Conservation (phyloP, 35 echinoderm and acorn worm genomes). For the Strongylocentrotus purpuratus region DNA sequence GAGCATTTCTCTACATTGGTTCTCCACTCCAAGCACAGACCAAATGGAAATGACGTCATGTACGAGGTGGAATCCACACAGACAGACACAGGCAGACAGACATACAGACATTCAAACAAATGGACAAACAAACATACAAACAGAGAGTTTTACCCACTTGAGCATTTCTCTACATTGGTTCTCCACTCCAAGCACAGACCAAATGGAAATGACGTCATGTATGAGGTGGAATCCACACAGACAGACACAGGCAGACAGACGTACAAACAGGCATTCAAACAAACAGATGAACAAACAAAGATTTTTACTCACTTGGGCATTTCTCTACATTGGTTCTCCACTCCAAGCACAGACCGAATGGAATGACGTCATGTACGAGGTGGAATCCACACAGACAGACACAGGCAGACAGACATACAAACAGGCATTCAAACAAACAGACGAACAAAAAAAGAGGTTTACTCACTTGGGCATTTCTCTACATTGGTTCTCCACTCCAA, state of each 20-base stretch:
- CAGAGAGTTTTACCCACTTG: conserved; percentile 56
- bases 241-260: too few relatives aligned
- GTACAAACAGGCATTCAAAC: too few relatives aligned
- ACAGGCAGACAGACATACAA: too few relatives aligned
- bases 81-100: too few relatives aligned
- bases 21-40: conserved; percentile 79
- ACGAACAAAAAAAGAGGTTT: too few relatives aligned
- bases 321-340: conserved; percentile 54
- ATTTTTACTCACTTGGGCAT: conserved; percentile 67
- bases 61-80: conserved; percentile 60
- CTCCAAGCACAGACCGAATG: conserved; percentile 83
- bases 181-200: conserved; percentile 87
- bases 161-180: conserved; percentile 58
- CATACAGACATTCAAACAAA: too few relatives aligned
- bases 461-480: conserved; percentile 74
- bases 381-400: neutral
- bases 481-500: conserved; percentile 73
- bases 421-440: too few relatives aligned
- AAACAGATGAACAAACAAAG: too few relatives aligned
- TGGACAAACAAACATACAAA: conserved; percentile 56
- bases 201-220: conserved; percentile 94
- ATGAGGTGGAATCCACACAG: conserved; percentile 69
- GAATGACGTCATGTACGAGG: conserved; percentile 92
- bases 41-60: conserved; percentile 93
- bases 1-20: conserved; percentile 57